Conservation (phyloP, 2,113 vertebrate species). For the Notothenia coriiceps region DNA sequence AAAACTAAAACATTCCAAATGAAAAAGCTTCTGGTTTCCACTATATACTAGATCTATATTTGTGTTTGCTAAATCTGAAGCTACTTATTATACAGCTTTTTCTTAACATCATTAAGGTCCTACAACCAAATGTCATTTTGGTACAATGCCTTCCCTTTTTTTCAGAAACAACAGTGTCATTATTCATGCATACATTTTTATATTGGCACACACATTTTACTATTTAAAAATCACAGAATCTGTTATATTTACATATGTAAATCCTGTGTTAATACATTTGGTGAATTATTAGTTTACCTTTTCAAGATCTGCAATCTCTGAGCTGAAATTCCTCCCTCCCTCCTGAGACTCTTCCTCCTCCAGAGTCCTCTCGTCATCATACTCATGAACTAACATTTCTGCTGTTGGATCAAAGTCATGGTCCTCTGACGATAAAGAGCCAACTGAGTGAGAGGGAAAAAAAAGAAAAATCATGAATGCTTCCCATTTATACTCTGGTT, state of each 20-base stretch:
- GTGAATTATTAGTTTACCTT: conserved; percentile 84
- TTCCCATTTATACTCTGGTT: background rate
- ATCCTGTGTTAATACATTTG: background rate
- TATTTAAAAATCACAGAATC: background rate
- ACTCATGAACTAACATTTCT: conserved; percentile 98
- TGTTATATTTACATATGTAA: background rate
- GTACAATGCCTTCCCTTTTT: background rate
- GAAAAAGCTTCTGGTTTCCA: background rate
- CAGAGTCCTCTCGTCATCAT: conserved; percentile 95
- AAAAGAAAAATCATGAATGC: background rate
- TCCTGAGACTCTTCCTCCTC: conserved; percentile 98
- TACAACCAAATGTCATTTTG: background rate
- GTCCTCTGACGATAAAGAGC: conserved; percentile 98
- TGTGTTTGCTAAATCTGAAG: background rate
- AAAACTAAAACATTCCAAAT: background rate
- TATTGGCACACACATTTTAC: background rate
- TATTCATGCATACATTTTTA: background rate
- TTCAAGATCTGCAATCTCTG: conserved; percentile 97
- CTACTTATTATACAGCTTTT: background rate
- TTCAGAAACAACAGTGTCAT: background rate
- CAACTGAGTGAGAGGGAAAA: conserved; percentile 82
- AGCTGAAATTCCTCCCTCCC: conserved; percentile 91
- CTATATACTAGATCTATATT: too few species aligned
- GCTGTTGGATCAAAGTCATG: conserved; percentile 99
- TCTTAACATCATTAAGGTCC: background rate